Conservation (phyloP, 2,888 invertebrate genomes). For the Parnassius orleans region DNA sequence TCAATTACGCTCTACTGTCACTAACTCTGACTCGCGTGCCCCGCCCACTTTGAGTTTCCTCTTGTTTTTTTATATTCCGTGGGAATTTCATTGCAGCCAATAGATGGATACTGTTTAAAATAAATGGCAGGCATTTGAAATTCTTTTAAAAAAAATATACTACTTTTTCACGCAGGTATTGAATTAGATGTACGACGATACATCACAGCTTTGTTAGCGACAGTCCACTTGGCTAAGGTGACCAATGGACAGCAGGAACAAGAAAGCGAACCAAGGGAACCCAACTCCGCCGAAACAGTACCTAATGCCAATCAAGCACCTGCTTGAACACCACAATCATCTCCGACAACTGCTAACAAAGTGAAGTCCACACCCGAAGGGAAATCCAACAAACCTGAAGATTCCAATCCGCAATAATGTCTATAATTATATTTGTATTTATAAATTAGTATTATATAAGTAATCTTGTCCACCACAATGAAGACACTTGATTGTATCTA, state of each 20-base stretch:
- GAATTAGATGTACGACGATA: conserved; percentile 70
- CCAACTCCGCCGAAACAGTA: conserved; percentile 40
- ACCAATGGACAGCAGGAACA: conserved; percentile 59
- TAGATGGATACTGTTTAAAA: no score
- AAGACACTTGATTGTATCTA: conserved; percentile 40
- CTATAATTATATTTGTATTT: conserved; percentile 25
- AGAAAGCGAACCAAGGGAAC: conserved; percentile 34
- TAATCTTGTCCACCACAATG: conserved; percentile 40
- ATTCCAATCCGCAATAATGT: conserved; percentile 33
- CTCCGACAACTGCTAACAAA: conserved; percentile 54
- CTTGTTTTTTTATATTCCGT: no score
- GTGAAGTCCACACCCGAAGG: conserved; percentile 66
- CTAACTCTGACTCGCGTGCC: no score
- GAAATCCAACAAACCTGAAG: conserved; percentile 50
- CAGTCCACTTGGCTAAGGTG: conserved; percentile 66
- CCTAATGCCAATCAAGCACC: conserved; percentile 34
- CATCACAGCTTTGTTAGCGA: conserved; percentile 65
- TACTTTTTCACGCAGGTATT: conserved; percentile 48
- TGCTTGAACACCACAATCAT: conserved; percentile 45
- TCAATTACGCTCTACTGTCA: no score
- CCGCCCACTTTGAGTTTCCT: no score
- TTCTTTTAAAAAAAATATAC: no score
- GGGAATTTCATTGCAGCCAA: no score
- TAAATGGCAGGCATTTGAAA: no score
- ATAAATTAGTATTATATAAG: conserved; percentile 33